Base-by-base conservation (phyloP, 2,113 vertebrate species). In the Engystomops pustulosus region DNA sequence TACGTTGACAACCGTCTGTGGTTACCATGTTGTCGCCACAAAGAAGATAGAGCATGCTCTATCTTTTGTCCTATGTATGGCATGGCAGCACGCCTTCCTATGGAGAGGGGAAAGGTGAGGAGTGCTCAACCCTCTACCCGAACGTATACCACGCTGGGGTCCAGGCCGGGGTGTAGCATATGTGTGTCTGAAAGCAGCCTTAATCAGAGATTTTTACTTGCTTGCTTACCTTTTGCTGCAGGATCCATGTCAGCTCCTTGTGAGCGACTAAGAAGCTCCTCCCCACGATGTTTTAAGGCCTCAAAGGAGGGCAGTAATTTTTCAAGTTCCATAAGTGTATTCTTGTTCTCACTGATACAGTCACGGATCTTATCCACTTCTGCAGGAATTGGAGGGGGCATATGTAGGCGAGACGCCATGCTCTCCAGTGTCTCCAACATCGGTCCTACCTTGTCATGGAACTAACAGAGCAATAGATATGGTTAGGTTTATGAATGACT, bases 331-430 rank as follows among this genome's bases (percentile, higher is more conserved):
- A 98, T 88, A 0, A 94, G 92, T 49, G 96, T 91, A 2, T 92
- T 93, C 14, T 97, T 95, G 86, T 98, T 98, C 69, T 99, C 98
- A 0, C 92, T 91, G 90, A 99, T 95, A 91, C 98, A 98, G 89
- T 99, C 98, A 36, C 98, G 92, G 92, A 99, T 99, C 93, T 99
- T 99, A 0, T 99, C 98, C 6, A 98, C 97, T 92, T 99, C 98
- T 0, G 98, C 98, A 0, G 98, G 98, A 87, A 98, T 97, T 0
- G 95, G 93, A 0, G 98, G 97, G 0, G 98, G 96, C 93, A 94
- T 88, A 4, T 93, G 93, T 79, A 99, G 91, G 45, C 98, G 95
- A 89, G 96, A 95, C 0, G 95, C 95, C 12, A 98, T 95, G 45
- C 85, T 92, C 90, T 96, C 97, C 90, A 99, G 90, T 0, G 95